Evolutionary conservation across 1,140 invertebrate genomes (phyloP).

Genomic region (Phenacoccus solenopsis): DNA sequence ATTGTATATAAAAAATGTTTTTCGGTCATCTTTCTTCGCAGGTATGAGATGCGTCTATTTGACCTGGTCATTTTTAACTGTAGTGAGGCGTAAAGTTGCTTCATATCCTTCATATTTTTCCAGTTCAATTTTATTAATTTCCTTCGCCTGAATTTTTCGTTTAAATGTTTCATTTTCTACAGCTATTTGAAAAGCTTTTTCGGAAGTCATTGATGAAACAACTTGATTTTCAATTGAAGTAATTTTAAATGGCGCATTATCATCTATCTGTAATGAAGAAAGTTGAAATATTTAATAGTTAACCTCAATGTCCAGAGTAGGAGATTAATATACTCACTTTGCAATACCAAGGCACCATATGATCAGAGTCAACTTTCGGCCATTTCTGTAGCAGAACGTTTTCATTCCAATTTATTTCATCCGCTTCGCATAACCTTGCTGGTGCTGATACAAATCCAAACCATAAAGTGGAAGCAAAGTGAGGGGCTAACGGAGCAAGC

Average conservation of each 20-base stretch:
- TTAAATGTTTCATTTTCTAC: too few relatives aligned
- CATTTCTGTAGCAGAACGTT: slow-evolving; percentile 58
- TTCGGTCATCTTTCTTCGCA: too few relatives aligned
- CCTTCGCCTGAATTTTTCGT: too few relatives aligned
- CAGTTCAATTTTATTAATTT: too few relatives aligned
- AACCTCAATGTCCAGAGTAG: not conserved
- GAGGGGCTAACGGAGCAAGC: slow-evolving; percentile 72
- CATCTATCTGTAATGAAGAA: not conserved
- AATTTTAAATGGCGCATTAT: not conserved
- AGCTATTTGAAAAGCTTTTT: too few relatives aligned
- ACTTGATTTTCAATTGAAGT: not conserved
- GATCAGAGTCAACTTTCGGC: slow-evolving; percentile 68
- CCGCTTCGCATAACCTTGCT: slow-evolving; percentile 37
- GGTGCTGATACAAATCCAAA: slow-evolving; percentile 51
- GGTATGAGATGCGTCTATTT: too few relatives aligned
- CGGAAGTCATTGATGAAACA: not conserved
- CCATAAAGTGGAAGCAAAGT: slow-evolving; percentile 86
- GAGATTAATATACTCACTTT: not conserved
- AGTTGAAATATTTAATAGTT: not conserved
- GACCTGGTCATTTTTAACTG: too few relatives aligned
- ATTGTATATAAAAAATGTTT: too few relatives aligned
- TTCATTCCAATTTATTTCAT: slow-evolving; percentile 45
- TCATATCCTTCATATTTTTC: too few relatives aligned
- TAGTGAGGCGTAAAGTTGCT: too few relatives aligned
- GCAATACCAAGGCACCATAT: slow-evolving; percentile 28